Base-by-base conservation (phyloP, 2,888 invertebrate genomes). In the Tipula vernalis region DNA sequence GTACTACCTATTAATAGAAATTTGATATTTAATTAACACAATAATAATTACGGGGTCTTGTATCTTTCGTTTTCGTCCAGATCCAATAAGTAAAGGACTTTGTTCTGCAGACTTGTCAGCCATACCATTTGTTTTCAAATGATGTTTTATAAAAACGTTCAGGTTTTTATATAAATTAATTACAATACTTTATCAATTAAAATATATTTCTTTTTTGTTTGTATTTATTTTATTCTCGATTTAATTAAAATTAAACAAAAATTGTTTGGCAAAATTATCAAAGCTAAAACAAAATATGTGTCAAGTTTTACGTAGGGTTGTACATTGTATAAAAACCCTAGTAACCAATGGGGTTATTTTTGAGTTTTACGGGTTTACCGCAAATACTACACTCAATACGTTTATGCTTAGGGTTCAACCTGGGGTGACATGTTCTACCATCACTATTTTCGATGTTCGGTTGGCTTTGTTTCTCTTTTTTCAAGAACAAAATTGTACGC, bases 1-100 rank as follows among this genome's bases (percentile, higher is more conserved):
- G 88, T 87, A 87, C 71, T 47, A 87, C 87, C 83, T 83, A 84
- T 87, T 36, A 87, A 83, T 87, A 86, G 87, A 36, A 87, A 28
- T 28, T 84, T 88, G 5, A 83, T n/a, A 39, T 39, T 12, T 87
- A 51, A 86, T 85, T 36, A 57, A 86, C 28, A 84, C 41, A 28
- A 44, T 44, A 71, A 44, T 47, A 84, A 15, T 87, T 93, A 96
- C 96, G 88, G 96, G 96, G 90, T 96, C 96, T 87, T 95, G 91
- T 90, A 95, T 95, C 91, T 95, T 95, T 89, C 94, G 94, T 89
- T 96, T 94, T 88, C 95, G 92, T 2, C 92, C 91, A 8, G 91
- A 88, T 57, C 36, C 57, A 36, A 89, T 87, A 4, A 91, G 89
- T 87, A 91, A 91, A 12, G 92, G 91, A 88, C 92, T 92, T 87